Percentiles rank a stretch among this genome's conserved stretches.
These are phyloP conservation scores for Tragelaphus scriptus DNA, from an alignment of 2,113 vertebrate genomes.

Conservation along the genomic window DNA sequence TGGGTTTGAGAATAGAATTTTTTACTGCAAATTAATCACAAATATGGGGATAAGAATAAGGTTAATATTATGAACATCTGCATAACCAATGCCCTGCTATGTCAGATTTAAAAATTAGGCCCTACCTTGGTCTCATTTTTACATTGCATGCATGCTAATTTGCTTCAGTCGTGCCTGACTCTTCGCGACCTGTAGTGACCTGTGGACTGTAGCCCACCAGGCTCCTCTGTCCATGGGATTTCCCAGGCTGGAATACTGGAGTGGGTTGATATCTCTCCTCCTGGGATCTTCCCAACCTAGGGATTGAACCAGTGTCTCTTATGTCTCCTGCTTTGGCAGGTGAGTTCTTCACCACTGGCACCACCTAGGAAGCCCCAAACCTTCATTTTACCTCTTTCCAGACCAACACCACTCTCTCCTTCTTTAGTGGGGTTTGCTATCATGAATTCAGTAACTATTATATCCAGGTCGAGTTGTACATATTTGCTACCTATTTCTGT, in stretches of 20 bases:
- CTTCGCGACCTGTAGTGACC: neutral
- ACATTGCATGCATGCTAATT: neutral
- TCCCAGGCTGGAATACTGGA: neutral
- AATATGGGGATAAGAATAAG: neutral
- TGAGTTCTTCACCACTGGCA: neutral
- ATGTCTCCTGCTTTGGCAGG: neutral
- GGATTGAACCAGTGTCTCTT: neutral
- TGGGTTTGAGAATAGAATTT: neutral
- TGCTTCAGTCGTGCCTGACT: neutral
- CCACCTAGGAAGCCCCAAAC: neutral
- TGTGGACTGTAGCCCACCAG: neutral
- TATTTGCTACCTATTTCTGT: neutral
- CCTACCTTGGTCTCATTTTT: neutral
- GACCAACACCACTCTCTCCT: neutral
- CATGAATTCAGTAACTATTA: neutral
- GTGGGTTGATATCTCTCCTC: neutral
- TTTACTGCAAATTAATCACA: neutral
- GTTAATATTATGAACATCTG: neutral
- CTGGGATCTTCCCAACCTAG: neutral
- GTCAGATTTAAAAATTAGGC: constrained; percentile 13
- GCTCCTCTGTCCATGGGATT: neutral
- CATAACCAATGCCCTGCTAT: neutral
- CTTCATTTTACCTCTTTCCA: neutral
- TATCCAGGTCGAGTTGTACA: neutral
- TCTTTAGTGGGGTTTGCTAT: neutral